Base-by-base conservation (phyloP, 2,888 invertebrate species). In the Drosophila limbata region DNA sequence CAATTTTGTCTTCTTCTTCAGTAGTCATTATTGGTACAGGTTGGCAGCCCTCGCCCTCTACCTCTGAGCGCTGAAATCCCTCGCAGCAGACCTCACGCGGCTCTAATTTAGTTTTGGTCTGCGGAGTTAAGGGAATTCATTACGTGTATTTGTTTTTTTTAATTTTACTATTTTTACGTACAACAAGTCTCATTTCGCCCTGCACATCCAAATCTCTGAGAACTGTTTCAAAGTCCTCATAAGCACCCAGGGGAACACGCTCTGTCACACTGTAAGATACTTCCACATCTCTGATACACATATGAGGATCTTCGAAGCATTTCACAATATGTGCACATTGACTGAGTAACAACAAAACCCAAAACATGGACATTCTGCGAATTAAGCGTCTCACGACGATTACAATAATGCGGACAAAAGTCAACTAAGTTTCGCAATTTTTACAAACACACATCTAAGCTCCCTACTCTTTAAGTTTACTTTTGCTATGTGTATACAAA, bases 111-210 rank as follows among this genome's bases (percentile, higher is more conserved):
- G 37, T 35, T 48, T 71, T 70, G 0, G 21, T 53, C 61, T 61
- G n/a, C 19, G 19, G 15, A 37, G 6, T 3, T 13, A 13, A 1
- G 13, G 1, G 13, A 10, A n/a, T 25, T 3, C 8, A n/a, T 13
- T 28, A n/a, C 25, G n/a, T 2, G 5, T 2, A 9, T n/a, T 33
- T n/a, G n/a, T n/a, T 15, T 25, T 10, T 25, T 25, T 25, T 25
- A 5, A 5, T 25, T 11, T 11, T 21, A 8, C 13, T 31, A 10
- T 5, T 17, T 35, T 6, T 17, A 21, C 59, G 3, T 51, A 70
- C 70, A 42, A 57, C 19, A 4, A 35, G 19, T 53, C 8, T 15
- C 21, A 70, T 21, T 62, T 69, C 70, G 8, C 62, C 70, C 8
- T n/a, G 9, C 13, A 62, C 62, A 28, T 17, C 35, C 8, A 69